Conservation (phyloP, 2,797 vertebrate genomes). For the Lindbergichthys nudifrons region DNA sequence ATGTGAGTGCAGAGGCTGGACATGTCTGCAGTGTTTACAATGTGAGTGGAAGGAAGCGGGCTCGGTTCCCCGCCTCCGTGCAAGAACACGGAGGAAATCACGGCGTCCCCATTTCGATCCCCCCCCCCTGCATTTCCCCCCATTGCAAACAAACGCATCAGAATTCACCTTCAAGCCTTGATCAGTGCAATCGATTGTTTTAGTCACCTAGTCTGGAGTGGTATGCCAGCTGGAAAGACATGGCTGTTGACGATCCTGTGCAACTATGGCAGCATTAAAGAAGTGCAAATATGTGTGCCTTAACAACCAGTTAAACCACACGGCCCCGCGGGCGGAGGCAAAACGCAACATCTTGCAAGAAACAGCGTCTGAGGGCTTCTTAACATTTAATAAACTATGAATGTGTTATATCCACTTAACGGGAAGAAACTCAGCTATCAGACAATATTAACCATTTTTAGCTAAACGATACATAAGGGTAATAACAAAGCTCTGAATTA, state of each 20-base stretch:
- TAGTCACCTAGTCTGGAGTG: background rate
- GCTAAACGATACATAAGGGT: too few species aligned
- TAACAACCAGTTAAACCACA: too few species aligned
- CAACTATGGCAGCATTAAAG: background rate
- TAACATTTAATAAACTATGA: too few species aligned
- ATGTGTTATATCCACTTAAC: too few species aligned
- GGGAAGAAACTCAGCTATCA: too few species aligned
- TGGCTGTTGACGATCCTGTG: constrained; percentile 27
- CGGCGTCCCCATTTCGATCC: background rate
- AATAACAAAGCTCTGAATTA: too few species aligned
- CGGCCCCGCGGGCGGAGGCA: too few species aligned
- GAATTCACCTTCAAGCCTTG: constrained; percentile 12
- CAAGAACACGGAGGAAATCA: constrained; percentile 61
- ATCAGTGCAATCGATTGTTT: constrained; percentile 21
- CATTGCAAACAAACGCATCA: constrained; percentile 50
- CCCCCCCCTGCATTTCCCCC: background rate
- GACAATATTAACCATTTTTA: too few species aligned
- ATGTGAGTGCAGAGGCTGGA: constrained; percentile 17
- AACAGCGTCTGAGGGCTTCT: too few species aligned
- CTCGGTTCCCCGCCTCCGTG: constrained; percentile 56
- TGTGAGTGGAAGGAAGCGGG: constrained; percentile 65
- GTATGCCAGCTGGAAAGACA: constrained; percentile 25
- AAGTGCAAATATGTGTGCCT: background rate
- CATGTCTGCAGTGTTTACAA: constrained; percentile 61
- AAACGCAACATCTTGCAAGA: too few species aligned